Evolutionary conservation across 2,888 invertebrate species (phyloP), one percentile per base, ranked within the genome.

Genomic region (Xanthia icteritia): DNA sequence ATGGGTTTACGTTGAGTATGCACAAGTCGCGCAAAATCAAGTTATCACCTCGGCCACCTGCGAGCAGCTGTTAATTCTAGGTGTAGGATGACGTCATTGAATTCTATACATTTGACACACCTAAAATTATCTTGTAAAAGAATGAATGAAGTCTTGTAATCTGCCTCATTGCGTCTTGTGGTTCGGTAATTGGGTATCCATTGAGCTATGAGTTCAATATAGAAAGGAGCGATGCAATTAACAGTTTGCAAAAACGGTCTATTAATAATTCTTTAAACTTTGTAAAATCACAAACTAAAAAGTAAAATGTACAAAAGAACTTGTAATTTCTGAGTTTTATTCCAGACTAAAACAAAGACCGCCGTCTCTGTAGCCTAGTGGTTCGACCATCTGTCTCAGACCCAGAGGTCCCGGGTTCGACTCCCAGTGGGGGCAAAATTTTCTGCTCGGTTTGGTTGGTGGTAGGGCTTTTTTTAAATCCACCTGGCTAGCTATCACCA

Each of bases 1-100:
- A 36, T 31, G 4, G 9, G 27, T n/a, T 31, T 23, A 42, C 31
- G 3, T 1, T 67, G 60, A n/a, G 74, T 82, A 73, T 56, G n/a
- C 61, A 58, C 73, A 81, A 58, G 68, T 56, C 71, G 61, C 36
- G 27, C 70, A 39, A 72, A 83, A 82, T 86, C 84, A 86, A 83
- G 84, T 84, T 84, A 86, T 86, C 86, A 86, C 83, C 70, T 84
- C 73, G 86, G 86, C 84, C 84, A 84, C 84, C 86, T 84, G 84
- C 61, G 85, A 78, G 79, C 79, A 76, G 77, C 83, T 81, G 88
- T 81, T 78, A 76, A 67, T 68, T 74, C 13, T 65, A 45, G 64
- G 51, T 79, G 56, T 74, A 17, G 17, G 17, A 6, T 88, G 89
- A 88, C 79, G 82, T 88, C 89, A 88, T 56, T 23, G 23, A 70